Base-by-base conservation (phyloP, 2,888 invertebrate species). In the Apodemia duryi region DNA sequence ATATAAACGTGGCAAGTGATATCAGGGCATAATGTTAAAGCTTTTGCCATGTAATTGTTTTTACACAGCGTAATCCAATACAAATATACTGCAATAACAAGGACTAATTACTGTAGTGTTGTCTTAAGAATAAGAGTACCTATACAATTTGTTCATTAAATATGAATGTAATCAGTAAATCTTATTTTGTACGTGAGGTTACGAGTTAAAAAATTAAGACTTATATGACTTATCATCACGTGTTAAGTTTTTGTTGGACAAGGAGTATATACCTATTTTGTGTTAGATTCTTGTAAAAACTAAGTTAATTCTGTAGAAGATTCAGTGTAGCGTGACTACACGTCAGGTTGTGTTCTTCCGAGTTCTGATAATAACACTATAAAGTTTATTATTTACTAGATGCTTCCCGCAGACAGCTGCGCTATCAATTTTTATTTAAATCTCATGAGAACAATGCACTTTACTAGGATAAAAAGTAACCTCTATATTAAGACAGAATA, bases 261-360 rank as follows among this genome's bases (percentile, higher is more conserved):
- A 2, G 43, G 32, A 57, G 11, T 43, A 2, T 9, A 21, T 21
- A 21, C 21, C 32, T 35, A 57, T 63, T 32, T 63, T 6, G 10
- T 63, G 51, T 62, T 32, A 49, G 32, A 9, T 38, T 54, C 38
- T 32, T 63, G 49, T 46, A 32, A 28, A 35, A 49, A 49, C 52
- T 11, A 43, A 64, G 35, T 61, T 38, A 61, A 51, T 41, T 71
- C 69, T 68, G 64, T 65, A 69, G 69, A 66, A 71, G 67, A 69
- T 63, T 68, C 77, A 76, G 66, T 76, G 76, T 81, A 73, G 77
- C 84, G 81, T 83, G 83, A 78, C 81, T 75, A 70, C 79, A 81
- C 78, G 81, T 79, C 70, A 77, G 76, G 69, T 72, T 70, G 73
- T 73, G 74, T 72, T 76, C 75, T 72, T 75, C 73, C 66, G 74